Conservation (phyloP, 1,140 invertebrate species). For the Drosophila sechellia region DNA sequence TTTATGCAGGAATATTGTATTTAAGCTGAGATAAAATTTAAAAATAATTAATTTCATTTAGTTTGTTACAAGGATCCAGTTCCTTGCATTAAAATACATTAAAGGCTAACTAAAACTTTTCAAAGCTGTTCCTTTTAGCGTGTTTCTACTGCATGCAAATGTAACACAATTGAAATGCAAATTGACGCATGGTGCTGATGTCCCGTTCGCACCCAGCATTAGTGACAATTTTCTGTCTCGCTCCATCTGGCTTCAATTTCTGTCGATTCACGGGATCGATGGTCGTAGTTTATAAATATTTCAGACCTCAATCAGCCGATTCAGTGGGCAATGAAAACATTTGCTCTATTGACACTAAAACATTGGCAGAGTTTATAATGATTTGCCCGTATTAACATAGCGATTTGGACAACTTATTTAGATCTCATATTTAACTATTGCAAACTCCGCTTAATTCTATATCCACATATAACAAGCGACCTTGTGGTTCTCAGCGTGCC, state of each 20-base stretch:
- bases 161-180: constrained; percentile 48
- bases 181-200: constrained; percentile 29
- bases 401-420: constrained; percentile 39
- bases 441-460: constrained; percentile 32
- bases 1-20: too few relatives aligned
- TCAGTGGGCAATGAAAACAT: constrained; percentile 16
- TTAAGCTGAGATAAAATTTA: too few relatives aligned
- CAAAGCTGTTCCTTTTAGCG: too few relatives aligned
- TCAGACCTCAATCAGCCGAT: constrained; percentile 23
- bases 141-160: constrained; percentile 29
- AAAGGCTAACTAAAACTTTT: too few relatives aligned
- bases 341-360: constrained; percentile 54
- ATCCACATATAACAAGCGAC: constrained; percentile 16
- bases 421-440: constrained; percentile 25
- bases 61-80: too few relatives aligned
- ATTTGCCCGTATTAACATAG: constrained; percentile 5
- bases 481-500: constrained; percentile 31
- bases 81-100: too few relatives aligned
- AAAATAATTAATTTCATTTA: too few relatives aligned
- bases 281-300: constrained; percentile 65
- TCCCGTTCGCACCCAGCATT: constrained; percentile 12
- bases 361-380: constrained; percentile 21
- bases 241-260: constrained; percentile 6
- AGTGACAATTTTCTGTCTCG: neutral
- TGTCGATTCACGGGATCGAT: constrained; percentile 57